Percentiles rank a stretch among this genome's conserved stretches.
phyloP scores from a whole-genome alignment of 2,797 vertebrate genomes.

The Psittacula derbiana region DNA sequence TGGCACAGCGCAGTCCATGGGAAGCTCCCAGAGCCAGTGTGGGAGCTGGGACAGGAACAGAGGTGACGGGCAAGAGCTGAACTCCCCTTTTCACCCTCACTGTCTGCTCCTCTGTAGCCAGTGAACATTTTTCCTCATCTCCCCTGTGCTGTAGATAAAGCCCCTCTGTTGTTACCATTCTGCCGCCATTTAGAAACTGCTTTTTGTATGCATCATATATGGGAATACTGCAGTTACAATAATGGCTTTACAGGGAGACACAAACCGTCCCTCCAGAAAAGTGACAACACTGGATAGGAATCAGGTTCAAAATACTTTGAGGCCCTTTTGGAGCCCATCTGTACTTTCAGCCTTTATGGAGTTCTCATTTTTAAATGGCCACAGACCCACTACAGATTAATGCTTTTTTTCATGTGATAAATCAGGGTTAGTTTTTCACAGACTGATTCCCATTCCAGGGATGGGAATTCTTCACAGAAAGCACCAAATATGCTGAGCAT shows the following conservation, averaged over 20 bases:
- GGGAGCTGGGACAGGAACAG: neutral
- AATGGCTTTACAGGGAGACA: neutral
- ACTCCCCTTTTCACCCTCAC: neutral
- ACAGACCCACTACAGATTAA: neutral
- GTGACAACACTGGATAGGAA: neutral
- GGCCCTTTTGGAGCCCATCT: neutral
- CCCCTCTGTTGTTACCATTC: neutral
- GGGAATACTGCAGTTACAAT: neutral
- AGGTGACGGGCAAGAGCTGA: neutral
- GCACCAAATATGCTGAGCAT: neutral
- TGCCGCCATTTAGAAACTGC: neutral
- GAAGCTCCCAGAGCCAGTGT: neutral
- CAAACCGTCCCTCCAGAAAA: neutral
- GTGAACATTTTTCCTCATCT: neutral
- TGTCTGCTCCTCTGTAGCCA: neutral
- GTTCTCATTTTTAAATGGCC: neutral
- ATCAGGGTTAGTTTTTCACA: neutral
- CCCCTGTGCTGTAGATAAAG: neutral
- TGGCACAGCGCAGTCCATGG: neutral
- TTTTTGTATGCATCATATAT: neutral
- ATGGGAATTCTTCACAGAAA: neutral
- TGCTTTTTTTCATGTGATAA: neutral
- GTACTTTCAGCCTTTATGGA: neutral
- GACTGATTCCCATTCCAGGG: neutral
- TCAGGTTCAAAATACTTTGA: neutral